Evolutionary conservation across 2,797 vertebrate genomes (phyloP), one percentile per base, ranked within the genome.

Genomic region (Rhadinocentrus ornatus): DNA sequence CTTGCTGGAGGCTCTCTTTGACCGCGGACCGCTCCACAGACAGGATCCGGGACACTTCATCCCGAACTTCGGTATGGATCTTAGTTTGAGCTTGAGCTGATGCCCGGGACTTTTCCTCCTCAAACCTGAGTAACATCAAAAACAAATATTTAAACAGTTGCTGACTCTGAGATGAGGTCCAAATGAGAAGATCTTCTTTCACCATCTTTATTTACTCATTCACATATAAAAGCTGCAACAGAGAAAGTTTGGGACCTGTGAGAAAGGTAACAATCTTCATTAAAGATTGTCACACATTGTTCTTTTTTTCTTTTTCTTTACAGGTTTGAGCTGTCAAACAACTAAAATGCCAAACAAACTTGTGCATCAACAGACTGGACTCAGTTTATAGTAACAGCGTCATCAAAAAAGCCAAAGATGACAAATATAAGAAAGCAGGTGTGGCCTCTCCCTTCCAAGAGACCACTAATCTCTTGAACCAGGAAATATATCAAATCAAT

Each of bases 1-100:
- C 94, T 57, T 96, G 93, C 60, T 96, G 94, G 77, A 97, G 64
- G 80, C 93, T 94, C 62, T 97, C 95, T 0, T 94, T 93, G 0
- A 93, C 90, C 18, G 81, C 52, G 0, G 92, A 75, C 52, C 93
- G 90, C 77, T 99, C 96, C 24, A 65, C 68, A 0, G 96, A 93
- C 75, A 97, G 91, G 18, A 97, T 92, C 61, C 91, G 95, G 50
- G 92, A 92, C 52, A 97, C 91, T 78, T 97, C 94, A 3, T 93
- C 92, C 53, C 86, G 80, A 11, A 91, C 88, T 37, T 82, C 85
- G 35, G 88, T 76, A 74, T 91, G 83, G 20, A 92, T 89, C 0
- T 91, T 89, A 1, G 88, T 70, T 29, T 79, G 84, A 32, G 90
- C 88, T 58, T 85, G 69, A 0, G 72, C 77, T 35, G 82, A 69